Conservation (phyloP, 2,797 vertebrate species). For the Phylloscopus collybita region DNA sequence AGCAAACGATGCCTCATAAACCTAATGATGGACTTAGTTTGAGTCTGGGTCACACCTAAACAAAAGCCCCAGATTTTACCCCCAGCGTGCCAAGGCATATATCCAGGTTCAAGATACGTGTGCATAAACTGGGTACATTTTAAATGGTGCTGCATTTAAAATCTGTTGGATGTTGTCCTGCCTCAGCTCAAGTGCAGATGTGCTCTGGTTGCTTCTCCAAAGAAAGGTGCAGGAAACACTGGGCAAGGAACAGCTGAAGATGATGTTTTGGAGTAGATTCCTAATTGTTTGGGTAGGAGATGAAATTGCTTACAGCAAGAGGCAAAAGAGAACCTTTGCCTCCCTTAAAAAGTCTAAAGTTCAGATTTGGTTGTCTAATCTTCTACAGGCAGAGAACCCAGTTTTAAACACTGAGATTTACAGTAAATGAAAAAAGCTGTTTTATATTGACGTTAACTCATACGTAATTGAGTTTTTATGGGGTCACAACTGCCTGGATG, state of each 20-base stretch:
- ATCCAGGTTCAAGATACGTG: not conserved
- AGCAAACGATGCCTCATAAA: not conserved
- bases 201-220: not conserved
- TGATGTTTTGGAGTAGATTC: not conserved
- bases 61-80: not conserved
- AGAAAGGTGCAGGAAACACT: not conserved
- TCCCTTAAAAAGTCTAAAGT: conserved; percentile 27
- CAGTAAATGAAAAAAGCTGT: conserved; percentile 63
- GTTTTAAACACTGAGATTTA: conserved; percentile 37
- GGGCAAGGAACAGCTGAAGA: not conserved
- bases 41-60: not conserved
- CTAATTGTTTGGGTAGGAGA: not conserved
- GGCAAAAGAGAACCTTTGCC: not conserved
- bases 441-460: conserved; percentile 66
- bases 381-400: not conserved
- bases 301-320: not conserved
- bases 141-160: not conserved
- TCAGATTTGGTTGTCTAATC: not conserved
- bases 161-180: not conserved
- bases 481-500: conserved; percentile 58
- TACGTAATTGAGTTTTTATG: conserved; percentile 67
- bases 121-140: not conserved
- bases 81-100: not conserved
- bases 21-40: not conserved
- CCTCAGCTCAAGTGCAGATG: not conserved